Percentiles rank a stretch among this genome's conserved stretches.
These are phyloP conservation scores for Drosophila teissieri DNA, from an alignment of 1,140 invertebrate species.

Conservation along the genomic window DNA sequence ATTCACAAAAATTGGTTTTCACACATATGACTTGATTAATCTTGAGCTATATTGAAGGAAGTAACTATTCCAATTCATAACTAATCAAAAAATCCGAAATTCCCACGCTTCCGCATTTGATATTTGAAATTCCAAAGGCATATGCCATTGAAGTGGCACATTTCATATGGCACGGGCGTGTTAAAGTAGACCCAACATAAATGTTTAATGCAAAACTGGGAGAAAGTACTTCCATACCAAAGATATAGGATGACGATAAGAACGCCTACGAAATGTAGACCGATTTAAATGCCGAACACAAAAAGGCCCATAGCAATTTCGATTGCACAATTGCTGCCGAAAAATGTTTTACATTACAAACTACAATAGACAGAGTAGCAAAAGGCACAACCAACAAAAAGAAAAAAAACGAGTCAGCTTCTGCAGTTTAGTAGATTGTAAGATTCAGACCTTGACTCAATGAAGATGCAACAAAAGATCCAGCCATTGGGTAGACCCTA, in stretches of 20 bases:
- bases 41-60: too few species aligned
- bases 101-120: conserved; percentile 51
- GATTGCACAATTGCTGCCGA: conserved; percentile 56
- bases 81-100: not conserved
- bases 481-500: conserved; percentile 31
- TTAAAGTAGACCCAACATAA: conserved; percentile 37
- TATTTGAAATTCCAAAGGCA: conserved; percentile 59
- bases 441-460: conserved; percentile 60
- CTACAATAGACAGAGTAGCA: conserved; percentile 38
- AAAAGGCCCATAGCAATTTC: conserved; percentile 31
- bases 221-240: conserved; percentile 45
- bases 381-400: conserved; percentile 24
- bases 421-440: conserved; percentile 54
- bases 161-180: conserved; percentile 36
- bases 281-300: conserved; percentile 61
- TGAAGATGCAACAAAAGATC: conserved; percentile 51
- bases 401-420: conserved; percentile 49
- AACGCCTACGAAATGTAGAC: conserved; percentile 29
- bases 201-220: conserved; percentile 32
- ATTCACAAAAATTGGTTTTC: too few species aligned
- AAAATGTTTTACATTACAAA: conserved; percentile 71
- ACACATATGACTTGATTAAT: too few species aligned
- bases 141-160: conserved; percentile 34
- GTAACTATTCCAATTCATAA: too few species aligned
- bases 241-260: conserved; percentile 52